These are phyloP conservation scores for Gallinago paraguaiae DNA, from an alignment of 2,113 vertebrate species.

Conservation along the genomic window DNA sequence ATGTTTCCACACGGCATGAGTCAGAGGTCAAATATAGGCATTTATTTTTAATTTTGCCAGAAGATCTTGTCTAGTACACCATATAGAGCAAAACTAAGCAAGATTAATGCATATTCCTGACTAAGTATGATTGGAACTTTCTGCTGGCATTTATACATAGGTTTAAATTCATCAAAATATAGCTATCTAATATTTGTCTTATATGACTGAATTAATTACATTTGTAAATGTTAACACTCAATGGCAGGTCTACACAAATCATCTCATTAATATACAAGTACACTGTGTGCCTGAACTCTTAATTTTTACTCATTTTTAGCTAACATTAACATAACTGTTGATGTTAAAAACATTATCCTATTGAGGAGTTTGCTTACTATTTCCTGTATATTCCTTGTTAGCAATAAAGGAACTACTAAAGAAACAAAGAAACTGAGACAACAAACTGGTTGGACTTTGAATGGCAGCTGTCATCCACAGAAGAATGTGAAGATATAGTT, in stretches of 20 bases:
- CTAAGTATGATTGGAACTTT: conserved; percentile 81
- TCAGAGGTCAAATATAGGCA: conserved; percentile 78
- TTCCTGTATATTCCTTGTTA: not conserved
- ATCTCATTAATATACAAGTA: conserved; percentile 58
- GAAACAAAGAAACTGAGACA: not conserved
- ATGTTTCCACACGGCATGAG: conserved; percentile 82
- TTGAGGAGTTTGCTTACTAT: not conserved
- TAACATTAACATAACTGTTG: not conserved
- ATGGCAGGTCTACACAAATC: conserved; percentile 58
- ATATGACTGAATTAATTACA: conserved; percentile 66
- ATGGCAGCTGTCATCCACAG: not conserved
- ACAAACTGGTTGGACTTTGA: not conserved
- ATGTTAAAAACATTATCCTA: not conserved
- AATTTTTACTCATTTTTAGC: conserved; percentile 43
- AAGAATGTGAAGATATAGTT: not conserved
- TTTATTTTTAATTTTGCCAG: conserved; percentile 80
- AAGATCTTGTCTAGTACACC: conserved; percentile 70
- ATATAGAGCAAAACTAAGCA: conserved; percentile 74
- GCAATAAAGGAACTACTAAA: not conserved
- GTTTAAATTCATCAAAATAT: conserved; percentile 75
- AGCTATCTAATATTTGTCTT: conserved; percentile 71
- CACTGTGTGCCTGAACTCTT: conserved; percentile 34
- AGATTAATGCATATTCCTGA: conserved; percentile 79
- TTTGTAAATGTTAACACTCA: conserved; percentile 73
- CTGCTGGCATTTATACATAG: conserved; percentile 74